Base-by-base conservation (phyloP, 2,113 vertebrate species). In the Boulengeromyrus knoepffleri region DNA sequence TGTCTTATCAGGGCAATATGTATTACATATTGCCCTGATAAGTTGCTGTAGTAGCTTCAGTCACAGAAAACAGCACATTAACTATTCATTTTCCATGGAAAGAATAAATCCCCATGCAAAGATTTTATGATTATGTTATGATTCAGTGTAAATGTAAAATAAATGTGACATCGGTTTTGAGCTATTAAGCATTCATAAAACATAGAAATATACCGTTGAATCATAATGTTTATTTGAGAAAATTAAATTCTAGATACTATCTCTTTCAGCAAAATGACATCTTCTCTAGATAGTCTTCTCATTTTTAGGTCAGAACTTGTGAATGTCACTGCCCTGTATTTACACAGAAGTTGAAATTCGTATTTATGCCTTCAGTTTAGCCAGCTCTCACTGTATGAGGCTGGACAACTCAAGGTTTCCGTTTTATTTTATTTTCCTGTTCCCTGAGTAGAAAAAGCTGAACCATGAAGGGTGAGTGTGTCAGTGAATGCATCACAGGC, bases 401-500 rank as follows among this genome's bases (percentile, higher is more conserved):
- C 89, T 88, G 90, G 92, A 93, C 93, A 94, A 91, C 90, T 93
- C 92, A 93, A 93, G 92, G 92, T 88, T 85, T 88, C 24, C 10
- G 70, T 42, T 42, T 17, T 7, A 17, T 88, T 36, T 86, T 91
- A 45, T 85, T 45, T 88, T 45, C 90, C 31, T 80, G 74, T 39
- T 87, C 87, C 90, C 90, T 66, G 89, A 91, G 90, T 88, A 87
- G 89, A 91, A 90, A 89, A 45, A 88, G 50, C 66, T 56, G 46
- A 77, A 52, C 70, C 77, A 88, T 83, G 49, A 88, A 89, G 49
- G 88, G 86, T 89, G 50, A 91, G 89, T 84, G 24, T 49, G 39
- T 89, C 21, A 47, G 46, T 83, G n/a, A 56, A 56, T 62, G 90
- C 87, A 80, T 89, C 89, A 80, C 49, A 50, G 46, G 27, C 58